Conservation (phyloP, 2,888 invertebrate genomes). For the Sarcophaga caerulescens region DNA sequence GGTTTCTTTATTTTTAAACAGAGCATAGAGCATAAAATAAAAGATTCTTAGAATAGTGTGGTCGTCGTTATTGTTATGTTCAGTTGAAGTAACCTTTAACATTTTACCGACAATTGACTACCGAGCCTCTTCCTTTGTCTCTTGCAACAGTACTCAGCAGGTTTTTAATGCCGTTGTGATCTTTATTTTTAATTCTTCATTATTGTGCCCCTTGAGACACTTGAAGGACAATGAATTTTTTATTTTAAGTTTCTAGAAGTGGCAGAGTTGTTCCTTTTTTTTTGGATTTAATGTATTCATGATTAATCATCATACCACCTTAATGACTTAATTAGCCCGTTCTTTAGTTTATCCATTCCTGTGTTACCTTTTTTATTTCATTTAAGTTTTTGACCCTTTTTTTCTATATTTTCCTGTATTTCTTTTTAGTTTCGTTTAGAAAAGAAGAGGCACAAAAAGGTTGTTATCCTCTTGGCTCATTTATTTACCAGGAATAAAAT, state of each 20-base stretch:
- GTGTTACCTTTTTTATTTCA: conserved; percentile 42
- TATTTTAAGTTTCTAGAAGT: conserved; percentile 12
- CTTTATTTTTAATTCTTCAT: conserved; percentile 30
- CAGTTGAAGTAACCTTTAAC: conserved; percentile 62
- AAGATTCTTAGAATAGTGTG: conserved; percentile 54
- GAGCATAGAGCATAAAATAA: conserved; percentile 8
- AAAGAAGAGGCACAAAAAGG: conserved; percentile 24
- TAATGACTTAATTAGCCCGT: conserved; percentile 65
- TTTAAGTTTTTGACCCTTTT: conserved; percentile 41
- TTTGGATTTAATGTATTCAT: conserved; percentile 54
- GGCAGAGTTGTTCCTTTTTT: conserved; percentile 33
- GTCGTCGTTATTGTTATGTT: conserved; percentile 21
- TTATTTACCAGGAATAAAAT: conserved; percentile 53
- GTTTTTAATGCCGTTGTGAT: conserved; percentile 42
- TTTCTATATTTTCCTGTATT: conserved; percentile 18
- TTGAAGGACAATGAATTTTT: conserved; percentile 56
- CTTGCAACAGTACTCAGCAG: conserved; percentile 46
- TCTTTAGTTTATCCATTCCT: conserved; percentile 22
- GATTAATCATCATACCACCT: conserved; percentile 66
- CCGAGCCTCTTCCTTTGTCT: conserved; percentile 26
- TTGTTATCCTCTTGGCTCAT: conserved; percentile 55
- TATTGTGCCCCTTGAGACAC: conserved; percentile 23
- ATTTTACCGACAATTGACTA: conserved; percentile 60
- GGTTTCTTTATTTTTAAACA: conserved; percentile 1
- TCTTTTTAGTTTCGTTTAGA: background rate